Conservation (phyloP, 2,113 vertebrate species). For the Paratilapia polleni region DNA sequence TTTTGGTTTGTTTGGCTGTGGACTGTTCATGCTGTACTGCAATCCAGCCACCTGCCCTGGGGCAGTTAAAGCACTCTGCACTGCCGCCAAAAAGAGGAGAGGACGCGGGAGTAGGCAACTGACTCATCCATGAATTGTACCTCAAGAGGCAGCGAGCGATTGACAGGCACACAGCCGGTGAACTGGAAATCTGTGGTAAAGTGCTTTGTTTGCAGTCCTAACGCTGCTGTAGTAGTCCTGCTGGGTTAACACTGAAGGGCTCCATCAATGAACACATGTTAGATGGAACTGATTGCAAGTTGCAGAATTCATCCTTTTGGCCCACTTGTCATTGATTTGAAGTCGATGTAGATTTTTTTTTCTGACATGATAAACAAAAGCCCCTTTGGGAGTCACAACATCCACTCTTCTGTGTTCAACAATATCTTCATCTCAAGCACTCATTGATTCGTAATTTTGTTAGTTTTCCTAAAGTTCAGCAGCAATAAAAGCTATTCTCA, state of each 20-base stretch:
- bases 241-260: conserved; percentile 28
- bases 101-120: conserved; percentile 69
- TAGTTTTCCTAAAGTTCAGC: conserved; percentile 14
- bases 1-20: conserved; percentile 45
- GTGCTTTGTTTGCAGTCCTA: conserved; percentile 65
- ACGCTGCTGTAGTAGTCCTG: conserved; percentile 48
- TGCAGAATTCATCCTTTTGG: conserved; percentile 12
- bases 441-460: not conserved
- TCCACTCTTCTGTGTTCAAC: not conserved
- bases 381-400: conserved; percentile 8
- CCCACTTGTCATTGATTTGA: conserved; percentile 12
- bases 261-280: conserved; percentile 28
- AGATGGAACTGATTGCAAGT: conserved; percentile 31
- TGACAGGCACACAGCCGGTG: conserved; percentile 70
- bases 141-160: conserved; percentile 62
- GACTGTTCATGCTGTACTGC: conserved; percentile 53
- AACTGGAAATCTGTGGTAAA: conserved; percentile 72
- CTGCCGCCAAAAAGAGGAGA: conserved; percentile 61
- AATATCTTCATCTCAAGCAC: not conserved
- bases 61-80: conserved; percentile 76
- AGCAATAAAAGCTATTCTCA: not conserved
- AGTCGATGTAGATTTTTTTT: not conserved
- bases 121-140: conserved; percentile 79
- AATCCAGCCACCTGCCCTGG: conserved; percentile 63
- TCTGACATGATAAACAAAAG: not conserved